Base-by-base conservation (phyloP, 2,113 vertebrate genomes). In the Probosciger aterrimus region DNA sequence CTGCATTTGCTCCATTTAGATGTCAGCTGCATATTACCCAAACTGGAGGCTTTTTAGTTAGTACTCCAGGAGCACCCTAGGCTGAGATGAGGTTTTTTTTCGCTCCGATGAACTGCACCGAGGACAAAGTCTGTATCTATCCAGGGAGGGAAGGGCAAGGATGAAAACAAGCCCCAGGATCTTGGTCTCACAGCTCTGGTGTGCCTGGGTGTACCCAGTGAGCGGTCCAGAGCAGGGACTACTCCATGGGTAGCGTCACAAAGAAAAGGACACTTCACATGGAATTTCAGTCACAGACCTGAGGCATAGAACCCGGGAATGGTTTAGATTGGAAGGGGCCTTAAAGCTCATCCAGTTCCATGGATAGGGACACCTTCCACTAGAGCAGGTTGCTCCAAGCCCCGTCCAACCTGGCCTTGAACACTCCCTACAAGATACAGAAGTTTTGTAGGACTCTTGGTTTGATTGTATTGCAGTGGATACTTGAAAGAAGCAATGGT, bases 81-180 rank as follows among this genome's bases (percentile, higher is more conserved):
- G 33, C 31, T n/a, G 55, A 57, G 52, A 22, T 44, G 18, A 37
- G 27, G 11, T 52, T 33, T 44, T 46, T 50, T 27, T n/a, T n/a
- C n/a, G 10, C 49, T 64, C n/a, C 33, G 25, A 28, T 1, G 7
- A 33, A 30, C 76, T 4, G 33, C 23, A 11, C 47, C 2, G 47
- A 63, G 77, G 65, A 19, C 50, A 9, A 62, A 31, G 23, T n/a
- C 60, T 35, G 2, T 12, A 8, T 52, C 70, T 22, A 10, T 27
- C n/a, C 16, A 25, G 35, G 28, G 18, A 39, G 33, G 49, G 50
- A 64, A 16, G 59, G 41, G 5, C 14, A 18, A 39, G 39, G 27
- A 17, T 0, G 0, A 60, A 30, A 27, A 11, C 9, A 25, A 87
- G 20, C 11, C 7, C 8, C 8, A 4, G 2, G 17, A 4, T 15